A percentile compares a stretch with the other conserved stretches of the same genome.
Evolutionary conservation across 2,113 vertebrate species (phyloP).

Genomic region (Cnemophilus loriae): DNA sequence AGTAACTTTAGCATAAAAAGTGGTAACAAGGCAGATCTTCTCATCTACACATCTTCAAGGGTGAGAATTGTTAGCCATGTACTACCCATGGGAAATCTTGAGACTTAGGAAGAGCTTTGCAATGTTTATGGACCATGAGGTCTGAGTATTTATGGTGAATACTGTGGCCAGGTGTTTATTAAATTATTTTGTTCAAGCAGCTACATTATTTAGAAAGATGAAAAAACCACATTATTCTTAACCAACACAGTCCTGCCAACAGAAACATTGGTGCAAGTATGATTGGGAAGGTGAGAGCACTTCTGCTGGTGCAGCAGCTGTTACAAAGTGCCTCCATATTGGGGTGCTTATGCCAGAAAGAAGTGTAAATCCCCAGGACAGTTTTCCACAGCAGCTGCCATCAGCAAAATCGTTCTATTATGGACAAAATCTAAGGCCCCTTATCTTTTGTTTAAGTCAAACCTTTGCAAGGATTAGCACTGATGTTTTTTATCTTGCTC

Average conservation of each 20-base stretch:
- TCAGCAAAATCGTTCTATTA: conserved; percentile 1
- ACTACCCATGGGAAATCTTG: background rate
- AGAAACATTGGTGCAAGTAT: background rate
- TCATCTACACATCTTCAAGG: background rate
- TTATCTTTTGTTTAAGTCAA: background rate
- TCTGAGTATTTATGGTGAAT: background rate
- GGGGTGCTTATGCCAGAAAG: background rate
- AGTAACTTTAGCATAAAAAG: background rate
- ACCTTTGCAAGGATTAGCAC: background rate
- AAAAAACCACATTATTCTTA: background rate
- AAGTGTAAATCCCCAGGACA: background rate
- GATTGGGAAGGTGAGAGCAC: background rate
- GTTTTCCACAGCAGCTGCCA: background rate
- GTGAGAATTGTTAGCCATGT: background rate
- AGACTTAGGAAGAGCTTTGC: background rate
- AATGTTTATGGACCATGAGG: background rate
- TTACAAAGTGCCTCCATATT: background rate
- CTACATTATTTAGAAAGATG: background rate
- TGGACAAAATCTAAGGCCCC: background rate
- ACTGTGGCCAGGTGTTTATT: background rate
- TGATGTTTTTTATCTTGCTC: background rate
- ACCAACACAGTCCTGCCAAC: background rate
- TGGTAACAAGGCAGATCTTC: background rate
- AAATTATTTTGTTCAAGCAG: background rate
- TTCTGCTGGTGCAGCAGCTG: conserved; percentile 12